Evolutionary conservation across 2,113 vertebrate species (phyloP), one percentile per base, ranked within the genome.

Genomic region (Argyrosomus japonicus): DNA sequence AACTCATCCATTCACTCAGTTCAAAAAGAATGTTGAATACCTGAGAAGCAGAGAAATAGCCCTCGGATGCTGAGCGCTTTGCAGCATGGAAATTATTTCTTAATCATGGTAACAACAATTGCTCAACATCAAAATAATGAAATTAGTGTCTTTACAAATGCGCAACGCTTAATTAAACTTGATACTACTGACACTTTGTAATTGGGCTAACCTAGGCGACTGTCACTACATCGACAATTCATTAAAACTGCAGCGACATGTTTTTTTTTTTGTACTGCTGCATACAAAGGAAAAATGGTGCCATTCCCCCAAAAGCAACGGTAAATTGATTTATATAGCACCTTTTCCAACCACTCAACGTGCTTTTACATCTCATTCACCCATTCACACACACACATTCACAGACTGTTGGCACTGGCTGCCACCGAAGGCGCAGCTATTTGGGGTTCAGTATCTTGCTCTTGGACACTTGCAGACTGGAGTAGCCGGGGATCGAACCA

Each of bases 131-230:
- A 53, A 47, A 21, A 74, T 61, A 25, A 69, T 62, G 10, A 62
- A 57, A 62, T 75, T 0, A 11, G 23, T 7, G 29, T 32, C 17
- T 57, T 63, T 15, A 61, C 21, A 69, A 69, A 65, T 10, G 14
- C 14, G 68, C 8, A 63, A 56, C 25, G 65, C 56, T 58, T 60
- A n/a, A 80, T 71, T 69, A 18, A 76, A 79, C 67, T 47, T 82
- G 21, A 74, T 45, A n/a, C 48, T 1, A 15, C 17, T 21, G 57
- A 29, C 54, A 23, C 25, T 5, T 0, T 3, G 13, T 25, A 36
- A 62, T 5, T 58, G 29, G 19, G 23, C 36, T 45, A 43, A 43
- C 21, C 29, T 11, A 15, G 47, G 27, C n/a, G 45, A 8, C 69
- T 4, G 17, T 62, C 6, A 13, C 14, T 32, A 12, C 29, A 40